Conservation (phyloP, 1,140 invertebrate species). For the Tetramorium alpestre region DNA sequence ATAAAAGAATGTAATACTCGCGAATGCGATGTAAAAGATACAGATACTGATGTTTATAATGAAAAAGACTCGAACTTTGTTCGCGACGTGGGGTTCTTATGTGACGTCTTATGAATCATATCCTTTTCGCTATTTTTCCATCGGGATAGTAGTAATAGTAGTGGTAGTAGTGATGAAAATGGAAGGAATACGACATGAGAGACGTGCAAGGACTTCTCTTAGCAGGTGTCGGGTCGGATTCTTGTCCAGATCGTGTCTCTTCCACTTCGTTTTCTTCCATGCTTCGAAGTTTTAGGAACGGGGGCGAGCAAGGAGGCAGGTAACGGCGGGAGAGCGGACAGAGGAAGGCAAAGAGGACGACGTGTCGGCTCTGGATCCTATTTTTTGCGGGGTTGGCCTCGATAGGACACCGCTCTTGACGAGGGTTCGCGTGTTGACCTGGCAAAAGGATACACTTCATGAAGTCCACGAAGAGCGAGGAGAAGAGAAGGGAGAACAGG, state of each 20-base stretch:
- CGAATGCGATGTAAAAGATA: neutral
- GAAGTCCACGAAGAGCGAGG: neutral
- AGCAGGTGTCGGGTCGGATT: conserved; percentile 10
- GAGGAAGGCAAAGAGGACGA: conserved; percentile 23
- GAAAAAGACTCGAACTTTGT: neutral
- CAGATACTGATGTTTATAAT: neutral
- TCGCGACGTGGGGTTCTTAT: neutral
- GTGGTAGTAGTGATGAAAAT: neutral
- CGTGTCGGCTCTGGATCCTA: conserved; percentile 60
- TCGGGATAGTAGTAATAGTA: neutral
- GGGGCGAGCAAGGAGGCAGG: neutral
- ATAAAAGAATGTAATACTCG: neutral
- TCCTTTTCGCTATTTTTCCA: neutral
- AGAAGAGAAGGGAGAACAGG: neutral
- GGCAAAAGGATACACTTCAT: conserved; percentile 28
- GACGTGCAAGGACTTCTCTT: conserved; percentile 21
- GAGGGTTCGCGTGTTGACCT: conserved; percentile 63
- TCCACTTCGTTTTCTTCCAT: conserved; percentile 53
- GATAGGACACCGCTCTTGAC: conserved; percentile 65
- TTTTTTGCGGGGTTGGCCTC: conserved; percentile 71
- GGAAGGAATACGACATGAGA: neutral
- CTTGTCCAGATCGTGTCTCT: conserved; percentile 13
- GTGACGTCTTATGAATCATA: neutral
- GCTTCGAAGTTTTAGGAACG: conserved; percentile 10
- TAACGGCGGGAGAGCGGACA: neutral